Evolutionary conservation across 2,888 invertebrate genomes (phyloP).

Genomic region (Tholera decimalis): DNA sequence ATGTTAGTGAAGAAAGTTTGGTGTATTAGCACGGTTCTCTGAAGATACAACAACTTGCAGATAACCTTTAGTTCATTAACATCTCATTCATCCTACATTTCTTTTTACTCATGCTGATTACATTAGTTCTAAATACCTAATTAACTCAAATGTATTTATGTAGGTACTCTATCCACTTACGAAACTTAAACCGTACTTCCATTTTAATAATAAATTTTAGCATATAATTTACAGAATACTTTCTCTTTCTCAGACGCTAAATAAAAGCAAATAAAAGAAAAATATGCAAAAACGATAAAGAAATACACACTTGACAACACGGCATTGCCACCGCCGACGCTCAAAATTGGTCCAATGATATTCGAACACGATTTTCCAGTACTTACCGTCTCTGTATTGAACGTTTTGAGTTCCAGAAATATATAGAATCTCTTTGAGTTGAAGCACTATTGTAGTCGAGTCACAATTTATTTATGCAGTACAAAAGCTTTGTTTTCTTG

Average conservation of each 20-base stretch:
- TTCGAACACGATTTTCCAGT: slow-evolving; percentile 68
- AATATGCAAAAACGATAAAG: slow-evolving; percentile 39
- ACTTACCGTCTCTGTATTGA: slow-evolving; percentile 59
- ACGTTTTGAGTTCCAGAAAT: slow-evolving; percentile 58
- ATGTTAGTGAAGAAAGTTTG: slow-evolving; percentile 49
- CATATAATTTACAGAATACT: slow-evolving; percentile 10
- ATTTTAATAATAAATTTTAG: not conserved
- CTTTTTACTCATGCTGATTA: slow-evolving; percentile 16
- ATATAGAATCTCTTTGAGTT: slow-evolving; percentile 51
- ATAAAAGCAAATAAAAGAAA: slow-evolving; percentile 42
- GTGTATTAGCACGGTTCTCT: slow-evolving; percentile 17
- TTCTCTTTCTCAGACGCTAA: slow-evolving; percentile 27
- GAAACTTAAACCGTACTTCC: not conserved
- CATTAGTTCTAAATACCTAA: not conserved
- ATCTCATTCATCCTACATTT: slow-evolving; percentile 19
- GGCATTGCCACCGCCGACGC: slow-evolving; percentile 47
- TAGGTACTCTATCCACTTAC: not conserved
- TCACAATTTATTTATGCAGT: slow-evolving; percentile 42
- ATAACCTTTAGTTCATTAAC: slow-evolving; percentile 37
- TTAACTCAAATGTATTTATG: not conserved
- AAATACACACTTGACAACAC: slow-evolving; percentile 54
- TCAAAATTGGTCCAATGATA: slow-evolving; percentile 71
- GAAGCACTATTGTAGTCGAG: slow-evolving; percentile 37
- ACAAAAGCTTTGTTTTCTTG: slow-evolving; percentile 24
- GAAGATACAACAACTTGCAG: slow-evolving; percentile 24